Percentiles rank a stretch among this genome's conserved stretches.
These are phyloP conservation scores for Macquaria australasica DNA, from an alignment of 2,113 vertebrate genomes.

Conservation along the genomic window DNA sequence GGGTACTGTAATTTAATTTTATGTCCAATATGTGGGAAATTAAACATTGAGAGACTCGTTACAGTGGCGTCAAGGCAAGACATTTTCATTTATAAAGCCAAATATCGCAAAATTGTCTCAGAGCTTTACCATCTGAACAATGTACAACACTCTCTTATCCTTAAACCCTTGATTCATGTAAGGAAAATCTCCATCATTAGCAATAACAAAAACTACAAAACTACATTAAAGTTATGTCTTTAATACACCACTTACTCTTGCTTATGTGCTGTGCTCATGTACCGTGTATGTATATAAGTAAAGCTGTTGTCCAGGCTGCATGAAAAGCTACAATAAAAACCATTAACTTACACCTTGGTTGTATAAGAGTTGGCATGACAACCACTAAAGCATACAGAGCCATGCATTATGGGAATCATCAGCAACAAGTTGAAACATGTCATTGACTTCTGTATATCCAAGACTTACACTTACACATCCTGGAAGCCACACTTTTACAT, in stretches of 20 bases:
- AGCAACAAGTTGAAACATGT: background rate
- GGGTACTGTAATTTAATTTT: background rate
- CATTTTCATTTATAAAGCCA: background rate
- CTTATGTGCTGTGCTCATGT: background rate
- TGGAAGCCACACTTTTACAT: background rate
- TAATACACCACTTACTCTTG: background rate
- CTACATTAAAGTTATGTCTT: background rate
- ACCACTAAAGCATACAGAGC: conserved; percentile 24
- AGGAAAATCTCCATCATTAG: background rate
- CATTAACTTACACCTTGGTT: background rate
- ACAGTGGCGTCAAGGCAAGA: background rate
- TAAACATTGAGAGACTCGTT: background rate
- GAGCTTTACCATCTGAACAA: background rate
- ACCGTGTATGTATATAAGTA: background rate
- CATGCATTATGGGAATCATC: background rate
- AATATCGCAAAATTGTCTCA: background rate
- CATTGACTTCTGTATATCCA: background rate
- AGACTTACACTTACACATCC: background rate
- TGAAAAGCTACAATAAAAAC: background rate
- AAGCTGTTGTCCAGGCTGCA: background rate
- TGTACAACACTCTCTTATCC: background rate
- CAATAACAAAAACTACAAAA: background rate
- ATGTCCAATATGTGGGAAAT: conserved; percentile 4
- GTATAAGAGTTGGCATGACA: conserved; percentile 31
- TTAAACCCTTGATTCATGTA: background rate